These are phyloP conservation scores for Cyanoliseus patagonus DNA, from an alignment of 2,113 vertebrate genomes.

Conservation along the genomic window DNA sequence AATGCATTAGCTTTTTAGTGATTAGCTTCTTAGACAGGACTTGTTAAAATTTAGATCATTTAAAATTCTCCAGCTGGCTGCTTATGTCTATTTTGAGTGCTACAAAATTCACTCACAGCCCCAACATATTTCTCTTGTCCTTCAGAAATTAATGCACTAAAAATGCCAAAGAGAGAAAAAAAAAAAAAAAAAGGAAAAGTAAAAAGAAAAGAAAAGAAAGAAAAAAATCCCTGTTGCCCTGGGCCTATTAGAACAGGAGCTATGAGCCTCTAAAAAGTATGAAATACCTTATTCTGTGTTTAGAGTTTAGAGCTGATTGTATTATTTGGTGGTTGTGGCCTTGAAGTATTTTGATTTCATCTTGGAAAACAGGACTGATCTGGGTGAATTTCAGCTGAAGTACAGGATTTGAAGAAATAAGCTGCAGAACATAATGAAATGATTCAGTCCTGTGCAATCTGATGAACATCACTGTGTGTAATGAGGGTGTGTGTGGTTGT, in stretches of 20 bases:
- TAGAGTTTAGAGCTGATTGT: slow-evolving; percentile 41
- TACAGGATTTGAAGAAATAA: slow-evolving; percentile 61
- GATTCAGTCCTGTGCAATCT: slow-evolving; percentile 51
- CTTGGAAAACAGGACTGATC: slow-evolving; percentile 52
- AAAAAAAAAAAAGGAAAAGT: neutral
- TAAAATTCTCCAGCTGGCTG: slow-evolving; percentile 53
- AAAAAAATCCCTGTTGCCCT: neutral
- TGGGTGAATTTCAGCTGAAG: slow-evolving; percentile 64
- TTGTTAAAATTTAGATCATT: too few species aligned
- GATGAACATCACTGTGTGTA: slow-evolving; percentile 52
- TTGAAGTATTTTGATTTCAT: slow-evolving; percentile 66
- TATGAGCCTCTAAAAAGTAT: slow-evolving; percentile 26
- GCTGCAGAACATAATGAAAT: slow-evolving; percentile 43
- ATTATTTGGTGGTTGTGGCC: slow-evolving; percentile 23
- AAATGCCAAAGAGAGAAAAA: neutral
- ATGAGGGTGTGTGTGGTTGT: neutral
- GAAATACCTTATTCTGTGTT: slow-evolving; percentile 35
- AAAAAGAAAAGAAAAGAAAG: neutral
- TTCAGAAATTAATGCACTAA: slow-evolving; percentile 15
- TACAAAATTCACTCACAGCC: slow-evolving; percentile 39
- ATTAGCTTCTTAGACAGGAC: too few species aligned
- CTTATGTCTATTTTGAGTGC: slow-evolving; percentile 52
- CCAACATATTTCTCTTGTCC: slow-evolving; percentile 60
- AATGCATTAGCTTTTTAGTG: too few species aligned
- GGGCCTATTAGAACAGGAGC: slow-evolving; percentile 3